These are phyloP conservation scores for Neotoxoptera formosana DNA, from an alignment of 1,140 invertebrate species.

Conservation along the genomic window DNA sequence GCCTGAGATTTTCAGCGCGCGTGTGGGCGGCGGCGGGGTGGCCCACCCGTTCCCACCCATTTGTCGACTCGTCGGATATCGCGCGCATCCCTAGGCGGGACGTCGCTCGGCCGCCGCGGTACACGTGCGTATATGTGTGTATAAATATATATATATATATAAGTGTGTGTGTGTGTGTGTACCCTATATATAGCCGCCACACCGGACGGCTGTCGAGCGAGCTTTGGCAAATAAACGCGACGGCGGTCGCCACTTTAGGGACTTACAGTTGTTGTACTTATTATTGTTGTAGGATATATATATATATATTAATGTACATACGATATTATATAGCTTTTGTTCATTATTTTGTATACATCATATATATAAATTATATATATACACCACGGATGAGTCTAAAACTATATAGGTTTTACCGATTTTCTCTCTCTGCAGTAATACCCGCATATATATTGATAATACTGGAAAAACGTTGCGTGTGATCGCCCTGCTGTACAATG, in stretches of 20 bases:
- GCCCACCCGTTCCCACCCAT: neutral
- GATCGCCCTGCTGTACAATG: too few species aligned
- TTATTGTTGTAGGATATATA: neutral
- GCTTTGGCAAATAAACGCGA: conserved; percentile 32
- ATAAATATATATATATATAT: neutral
- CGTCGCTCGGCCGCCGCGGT: neutral
- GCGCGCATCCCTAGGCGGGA: neutral
- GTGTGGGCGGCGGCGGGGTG: neutral
- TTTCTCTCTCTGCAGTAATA: neutral
- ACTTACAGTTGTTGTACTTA: neutral
- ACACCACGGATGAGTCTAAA: neutral
- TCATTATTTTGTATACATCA: neutral
- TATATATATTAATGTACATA: neutral
- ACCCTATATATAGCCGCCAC: neutral
- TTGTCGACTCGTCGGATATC: neutral
- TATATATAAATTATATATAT: neutral
- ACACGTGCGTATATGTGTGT: neutral
- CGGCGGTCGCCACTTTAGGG: neutral
- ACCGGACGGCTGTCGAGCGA: neutral
- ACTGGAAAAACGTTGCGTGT: neutral
- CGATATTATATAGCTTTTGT: neutral
- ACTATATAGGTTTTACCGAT: neutral
- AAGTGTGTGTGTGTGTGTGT: neutral
- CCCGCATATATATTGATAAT: neutral
- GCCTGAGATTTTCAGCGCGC: conserved; percentile 9